Conservation (phyloP, 92 coral and sea anemone species). For the Epizoanthus illoricatus region DNA sequence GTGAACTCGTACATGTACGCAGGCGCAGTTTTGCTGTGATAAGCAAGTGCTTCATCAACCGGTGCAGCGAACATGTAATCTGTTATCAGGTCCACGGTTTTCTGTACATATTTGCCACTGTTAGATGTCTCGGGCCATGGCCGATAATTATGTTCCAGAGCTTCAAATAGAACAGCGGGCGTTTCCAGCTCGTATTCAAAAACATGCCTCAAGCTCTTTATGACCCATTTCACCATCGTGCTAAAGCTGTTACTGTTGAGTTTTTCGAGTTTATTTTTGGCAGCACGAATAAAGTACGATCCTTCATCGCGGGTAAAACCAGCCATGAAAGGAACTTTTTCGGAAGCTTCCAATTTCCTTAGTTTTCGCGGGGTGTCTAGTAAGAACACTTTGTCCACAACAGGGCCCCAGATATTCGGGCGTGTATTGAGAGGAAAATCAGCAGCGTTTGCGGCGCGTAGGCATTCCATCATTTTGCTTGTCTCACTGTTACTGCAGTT, state of each 20-base stretch:
- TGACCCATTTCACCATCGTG: not conserved
- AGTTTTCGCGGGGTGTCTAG: conserved; percentile 65
- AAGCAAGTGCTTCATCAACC: conserved; percentile 32
- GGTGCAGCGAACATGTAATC: conserved; percentile 47
- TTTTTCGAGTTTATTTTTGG: not conserved
- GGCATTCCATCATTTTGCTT: conserved; percentile 55
- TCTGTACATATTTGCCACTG: conserved; percentile 28
- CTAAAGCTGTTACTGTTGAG: not conserved
- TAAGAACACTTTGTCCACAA: conserved; percentile 63
- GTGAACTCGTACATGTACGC: conserved; percentile 51
- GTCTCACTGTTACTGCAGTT: conserved; percentile 54
- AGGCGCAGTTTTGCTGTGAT: conserved; percentile 43
- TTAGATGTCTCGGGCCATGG: conserved; percentile 55
- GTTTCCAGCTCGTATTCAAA: not conserved
- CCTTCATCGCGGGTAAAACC: conserved; percentile 83
- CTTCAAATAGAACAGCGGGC: conserved; percentile 14
- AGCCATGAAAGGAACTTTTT: conserved; percentile 59
- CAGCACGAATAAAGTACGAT: conserved; percentile 12
- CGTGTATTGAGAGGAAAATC: conserved; percentile 10
- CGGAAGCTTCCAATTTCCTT: conserved; percentile 48
- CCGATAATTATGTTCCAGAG: conserved; percentile 46
- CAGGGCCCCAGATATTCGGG: conserved; percentile 49
- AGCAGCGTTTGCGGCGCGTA: conserved; percentile 49
- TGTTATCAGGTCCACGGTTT: conserved; percentile 33
- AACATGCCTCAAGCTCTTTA: not conserved